Conservation (phyloP, 2,888 invertebrate genomes). For the Phaedon cochleariae region DNA sequence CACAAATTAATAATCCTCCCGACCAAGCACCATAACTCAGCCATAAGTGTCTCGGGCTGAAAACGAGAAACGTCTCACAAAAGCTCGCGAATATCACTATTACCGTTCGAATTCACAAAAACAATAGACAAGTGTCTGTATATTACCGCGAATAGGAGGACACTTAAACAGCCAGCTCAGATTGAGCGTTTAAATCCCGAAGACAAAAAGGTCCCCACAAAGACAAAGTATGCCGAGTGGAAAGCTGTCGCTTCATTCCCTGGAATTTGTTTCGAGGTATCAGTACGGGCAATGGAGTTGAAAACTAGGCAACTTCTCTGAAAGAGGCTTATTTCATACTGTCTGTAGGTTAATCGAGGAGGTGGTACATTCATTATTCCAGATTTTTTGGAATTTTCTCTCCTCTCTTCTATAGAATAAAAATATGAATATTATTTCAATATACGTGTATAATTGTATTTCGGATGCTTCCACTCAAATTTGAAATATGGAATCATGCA, state of each 20-base stretch:
- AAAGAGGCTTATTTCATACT: too few relatives aligned
- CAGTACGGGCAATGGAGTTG: constrained; percentile 22
- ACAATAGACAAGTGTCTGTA: constrained; percentile 38
- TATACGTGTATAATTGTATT: too few relatives aligned
- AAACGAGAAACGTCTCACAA: constrained; percentile 24
- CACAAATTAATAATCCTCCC: constrained; percentile 30
- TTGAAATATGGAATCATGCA: too few relatives aligned
- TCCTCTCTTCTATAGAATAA: too few relatives aligned
- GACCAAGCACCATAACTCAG: constrained; percentile 30
- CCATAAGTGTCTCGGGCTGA: constrained; percentile 17
- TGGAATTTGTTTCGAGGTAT: constrained; percentile 32
- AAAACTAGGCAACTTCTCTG: too few relatives aligned
- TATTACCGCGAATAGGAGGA: constrained; percentile 35
- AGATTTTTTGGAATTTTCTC: too few relatives aligned
- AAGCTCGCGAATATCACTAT: constrained; percentile 36
- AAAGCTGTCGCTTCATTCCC: constrained; percentile 35
- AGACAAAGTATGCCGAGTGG: constrained; percentile 34
- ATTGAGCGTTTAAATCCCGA: constrained; percentile 27
- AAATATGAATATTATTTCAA: too few relatives aligned
- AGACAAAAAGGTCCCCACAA: constrained; percentile 30
- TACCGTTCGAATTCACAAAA: constrained; percentile 37
- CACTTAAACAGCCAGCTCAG: constrained; percentile 30
- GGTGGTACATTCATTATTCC: too few relatives aligned
- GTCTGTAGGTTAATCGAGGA: too few relatives aligned
- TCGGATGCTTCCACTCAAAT: too few relatives aligned